phyloP scores from a whole-genome alignment of 2,797 vertebrate genomes.

The Loriculus beryllinus region DNA sequence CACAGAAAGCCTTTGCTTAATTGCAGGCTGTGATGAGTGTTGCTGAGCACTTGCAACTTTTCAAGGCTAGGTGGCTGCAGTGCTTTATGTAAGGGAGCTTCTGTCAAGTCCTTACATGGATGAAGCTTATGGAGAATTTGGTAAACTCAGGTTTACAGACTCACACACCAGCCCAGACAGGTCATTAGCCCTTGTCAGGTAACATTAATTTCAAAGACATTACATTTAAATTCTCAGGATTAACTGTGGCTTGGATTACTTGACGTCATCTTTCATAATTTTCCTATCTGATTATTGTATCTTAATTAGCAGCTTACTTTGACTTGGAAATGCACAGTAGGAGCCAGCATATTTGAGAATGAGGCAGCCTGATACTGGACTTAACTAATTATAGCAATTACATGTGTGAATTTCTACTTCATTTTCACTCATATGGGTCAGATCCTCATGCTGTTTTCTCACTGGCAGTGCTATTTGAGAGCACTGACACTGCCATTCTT shows the following conservation, averaged over 20 bases:
- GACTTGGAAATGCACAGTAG: background rate
- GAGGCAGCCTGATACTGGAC: background rate
- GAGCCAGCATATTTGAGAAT: background rate
- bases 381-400: background rate
- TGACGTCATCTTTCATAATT: background rate
- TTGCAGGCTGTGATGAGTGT: background rate
- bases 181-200: background rate
- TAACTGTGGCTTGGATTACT: background rate
- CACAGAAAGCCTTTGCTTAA: background rate
- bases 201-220: background rate
- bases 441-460: background rate
- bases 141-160: background rate
- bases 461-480: background rate
- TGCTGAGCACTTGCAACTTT: slow-evolving; percentile 50
- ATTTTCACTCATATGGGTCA: background rate
- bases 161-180: background rate
- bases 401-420: background rate
- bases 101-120: background rate
- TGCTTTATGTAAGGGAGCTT: slow-evolving; percentile 41
- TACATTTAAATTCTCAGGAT: background rate
- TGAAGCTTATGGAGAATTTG: background rate
- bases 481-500: background rate
- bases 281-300: background rate
- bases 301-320: slow-evolving; percentile 1
- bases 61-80: slow-evolving; percentile 63